These are phyloP conservation scores for Pachypsylla venusta DNA, from an alignment of 1,140 invertebrate species.

Conservation along the genomic window DNA sequence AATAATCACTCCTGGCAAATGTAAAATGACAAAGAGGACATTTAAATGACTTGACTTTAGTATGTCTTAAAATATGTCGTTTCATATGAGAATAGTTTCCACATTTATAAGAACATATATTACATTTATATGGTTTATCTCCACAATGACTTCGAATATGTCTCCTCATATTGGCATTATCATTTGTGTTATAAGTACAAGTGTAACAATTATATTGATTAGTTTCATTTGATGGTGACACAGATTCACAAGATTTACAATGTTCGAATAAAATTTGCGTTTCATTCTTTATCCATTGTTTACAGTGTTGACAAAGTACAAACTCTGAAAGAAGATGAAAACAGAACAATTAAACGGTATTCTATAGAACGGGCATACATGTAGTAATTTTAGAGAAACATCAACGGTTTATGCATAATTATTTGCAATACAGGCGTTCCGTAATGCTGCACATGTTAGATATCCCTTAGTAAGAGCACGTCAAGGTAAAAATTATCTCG, in stretches of 20 bases:
- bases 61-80: not conserved
- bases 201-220: not conserved
- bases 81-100: constrained; percentile 1
- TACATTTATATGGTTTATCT: not conserved
- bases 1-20: not conserved
- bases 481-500: too few species aligned
- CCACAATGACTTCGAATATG: not conserved
- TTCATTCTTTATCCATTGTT: not conserved
- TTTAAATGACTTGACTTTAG: not conserved
- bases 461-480: too few species aligned
- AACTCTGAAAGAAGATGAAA: not conserved
- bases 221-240: not conserved
- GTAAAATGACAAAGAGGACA: not conserved
- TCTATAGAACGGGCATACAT: too few species aligned
- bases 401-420: too few species aligned
- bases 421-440: too few species aligned
- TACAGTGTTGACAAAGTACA: not conserved
- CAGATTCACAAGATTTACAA: not conserved
- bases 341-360: too few species aligned
- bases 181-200: not conserved
- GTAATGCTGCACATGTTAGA: too few species aligned
- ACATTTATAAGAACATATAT: constrained; percentile 9
- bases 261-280: not conserved
- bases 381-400: too few species aligned
- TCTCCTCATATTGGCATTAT: not conserved